Evolutionary conservation across 1,140 invertebrate genomes (phyloP).

Genomic region (Campoletis sonorensis): DNA sequence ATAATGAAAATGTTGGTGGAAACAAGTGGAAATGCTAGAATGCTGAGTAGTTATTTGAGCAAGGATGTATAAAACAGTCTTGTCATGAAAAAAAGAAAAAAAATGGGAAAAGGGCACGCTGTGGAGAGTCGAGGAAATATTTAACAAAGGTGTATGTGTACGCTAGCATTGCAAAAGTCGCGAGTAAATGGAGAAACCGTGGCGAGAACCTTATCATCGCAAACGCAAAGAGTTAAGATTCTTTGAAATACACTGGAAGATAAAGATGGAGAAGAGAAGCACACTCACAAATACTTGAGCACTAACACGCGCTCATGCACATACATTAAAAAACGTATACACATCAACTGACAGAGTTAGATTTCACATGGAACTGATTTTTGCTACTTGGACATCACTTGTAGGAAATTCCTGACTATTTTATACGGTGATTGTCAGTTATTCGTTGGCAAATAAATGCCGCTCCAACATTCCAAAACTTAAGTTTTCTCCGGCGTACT

Average conservation of each 20-base stretch:
- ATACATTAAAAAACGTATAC: not conserved
- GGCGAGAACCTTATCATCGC: not conserved
- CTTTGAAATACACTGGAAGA: not conserved
- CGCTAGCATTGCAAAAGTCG: not conserved
- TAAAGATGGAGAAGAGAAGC: not conserved
- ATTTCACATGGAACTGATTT: slow-evolving; percentile 1
- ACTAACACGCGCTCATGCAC: not conserved
- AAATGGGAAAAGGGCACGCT: not conserved
- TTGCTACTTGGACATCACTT: not conserved
- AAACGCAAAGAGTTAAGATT: not conserved
- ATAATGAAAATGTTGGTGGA: slow-evolving; percentile 2
- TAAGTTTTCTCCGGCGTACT: not conserved
- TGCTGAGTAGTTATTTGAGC: not conserved
- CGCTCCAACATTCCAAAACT: not conserved
- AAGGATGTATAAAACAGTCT: not conserved
- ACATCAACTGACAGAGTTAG: not conserved
- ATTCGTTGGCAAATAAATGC: slow-evolving; percentile 8
- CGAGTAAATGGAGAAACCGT: slow-evolving; percentile 16
- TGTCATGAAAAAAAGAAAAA: not conserved
- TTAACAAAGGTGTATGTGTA: not conserved
- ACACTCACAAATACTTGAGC: no score
- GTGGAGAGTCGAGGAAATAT: not conserved
- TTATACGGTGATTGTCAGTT: not conserved
- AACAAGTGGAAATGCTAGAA: not conserved
- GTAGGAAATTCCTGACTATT: not conserved